Base-by-base conservation (phyloP, 1,140 invertebrate genomes). In the Pseudobourletiella spinata region DNA sequence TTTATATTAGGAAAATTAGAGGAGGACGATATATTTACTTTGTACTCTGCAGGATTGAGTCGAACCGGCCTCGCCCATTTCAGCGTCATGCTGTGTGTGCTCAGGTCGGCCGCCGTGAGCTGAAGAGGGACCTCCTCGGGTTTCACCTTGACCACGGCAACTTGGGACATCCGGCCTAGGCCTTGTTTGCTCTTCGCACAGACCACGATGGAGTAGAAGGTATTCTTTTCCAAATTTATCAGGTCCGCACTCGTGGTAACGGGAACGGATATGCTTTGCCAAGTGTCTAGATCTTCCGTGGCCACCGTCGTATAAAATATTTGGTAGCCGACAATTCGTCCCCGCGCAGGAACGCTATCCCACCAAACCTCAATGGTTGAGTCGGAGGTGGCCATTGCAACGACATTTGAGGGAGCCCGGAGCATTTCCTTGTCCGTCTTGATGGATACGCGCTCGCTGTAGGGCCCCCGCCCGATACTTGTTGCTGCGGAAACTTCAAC, bases 401-500 rank as follows among this genome's bases (percentile, higher is more conserved):
- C 85, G 0, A 98, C 87, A 50, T 86, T 85, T 82, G 91, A 89
- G 0, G 95, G 94, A 43, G 94, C 84, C 57, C 85, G 83, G 61
- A 85, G 90, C 73, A 95, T 91, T 70, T 95, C 91, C 48, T 86
- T 81, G 67, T 90, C 92, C 6, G 94, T 97, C 61, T 86, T 80
- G 48, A 94, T 83, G 14, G 84, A 82, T 4, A 88, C 79, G 70
- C 86, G 87, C 66, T 92, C 89, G 66, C 90, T 94, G 73, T 86
- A 95, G 0, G 94, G 94, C 2, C 94, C 94, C 4, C 84, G 80
- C 1, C 94, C 95, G 74, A 86, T 83, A 50, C 81, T 85, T 0
- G 94, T 99, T 72, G 90, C 89, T 0, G 94, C 93, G 68, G 88
- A 83, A 1, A 98, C 88, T 73, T 91, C 86, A 72, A 96, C 95